Conservation (phyloP, 2,113 vertebrate genomes). For the Oryzias woworae region DNA sequence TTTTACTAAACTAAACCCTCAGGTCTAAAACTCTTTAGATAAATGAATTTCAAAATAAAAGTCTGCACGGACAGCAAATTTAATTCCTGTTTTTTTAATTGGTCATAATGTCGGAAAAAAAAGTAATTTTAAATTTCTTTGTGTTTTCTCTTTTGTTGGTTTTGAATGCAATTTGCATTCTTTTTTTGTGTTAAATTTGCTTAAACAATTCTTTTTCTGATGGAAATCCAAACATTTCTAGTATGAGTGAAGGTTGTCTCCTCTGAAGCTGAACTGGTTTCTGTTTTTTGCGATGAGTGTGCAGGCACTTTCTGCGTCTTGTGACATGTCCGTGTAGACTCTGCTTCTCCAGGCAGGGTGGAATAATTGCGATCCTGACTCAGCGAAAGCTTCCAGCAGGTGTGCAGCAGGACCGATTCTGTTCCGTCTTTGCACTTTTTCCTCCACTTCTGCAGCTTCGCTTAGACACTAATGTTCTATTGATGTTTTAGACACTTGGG, state of each 20-base stretch:
- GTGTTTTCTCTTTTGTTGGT: no score
- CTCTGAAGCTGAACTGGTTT: slow-evolving; percentile 5
- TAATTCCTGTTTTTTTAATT: no score
- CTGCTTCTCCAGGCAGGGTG: slow-evolving; percentile 2
- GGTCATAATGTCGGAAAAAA: no score
- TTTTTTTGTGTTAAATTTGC: no score
- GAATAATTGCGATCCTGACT: slow-evolving; percentile 2
- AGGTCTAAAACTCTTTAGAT: no score
- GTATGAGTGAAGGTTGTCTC: not conserved
- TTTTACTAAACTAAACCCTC: no score
- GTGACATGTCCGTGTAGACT: not conserved
- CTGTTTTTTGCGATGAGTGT: not conserved
- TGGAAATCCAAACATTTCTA: no score
- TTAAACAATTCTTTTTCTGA: no score
- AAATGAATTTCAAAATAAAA: no score
- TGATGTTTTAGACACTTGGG: not conserved
- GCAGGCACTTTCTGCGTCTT: not conserved
- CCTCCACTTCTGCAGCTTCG: not conserved
- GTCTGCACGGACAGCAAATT: no score
- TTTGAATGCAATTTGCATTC: no score
- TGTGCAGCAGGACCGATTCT: slow-evolving; percentile 1
- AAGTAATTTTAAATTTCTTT: no score
- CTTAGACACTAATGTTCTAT: not conserved
- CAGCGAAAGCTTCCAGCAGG: not conserved
- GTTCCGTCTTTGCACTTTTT: not conserved